Conservation (phyloP, 2,797 vertebrate genomes). For the Sciaenops ocellatus region DNA sequence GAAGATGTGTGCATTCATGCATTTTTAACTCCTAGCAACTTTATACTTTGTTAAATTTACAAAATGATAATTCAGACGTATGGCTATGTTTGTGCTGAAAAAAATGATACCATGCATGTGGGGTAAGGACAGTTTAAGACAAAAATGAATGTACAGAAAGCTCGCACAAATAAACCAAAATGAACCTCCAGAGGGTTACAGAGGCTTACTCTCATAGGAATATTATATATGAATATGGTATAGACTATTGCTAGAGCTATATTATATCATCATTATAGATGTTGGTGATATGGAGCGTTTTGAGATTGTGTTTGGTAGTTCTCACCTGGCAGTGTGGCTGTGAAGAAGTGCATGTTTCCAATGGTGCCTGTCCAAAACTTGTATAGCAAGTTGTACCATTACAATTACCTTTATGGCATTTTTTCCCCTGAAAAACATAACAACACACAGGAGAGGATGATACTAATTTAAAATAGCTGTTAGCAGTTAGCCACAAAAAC, state of each 20-base stretch:
- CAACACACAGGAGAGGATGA: not conserved
- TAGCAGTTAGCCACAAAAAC: not conserved
- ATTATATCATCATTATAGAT: not conserved
- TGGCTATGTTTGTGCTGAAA: not conserved
- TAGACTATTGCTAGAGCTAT: not conserved
- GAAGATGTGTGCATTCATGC: too few relatives aligned
- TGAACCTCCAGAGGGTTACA: not conserved
- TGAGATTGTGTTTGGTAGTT: not conserved
- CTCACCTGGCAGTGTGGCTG: conserved; percentile 86
- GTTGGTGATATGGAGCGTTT: too few relatives aligned
- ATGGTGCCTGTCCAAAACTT: conserved; percentile 36
- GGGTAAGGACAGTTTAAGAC: not conserved
- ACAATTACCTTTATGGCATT: conserved; percentile 82
- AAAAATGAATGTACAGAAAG: not conserved
- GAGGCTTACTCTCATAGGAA: not conserved
- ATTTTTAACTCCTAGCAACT: too few relatives aligned
- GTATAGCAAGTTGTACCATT: conserved; percentile 79
- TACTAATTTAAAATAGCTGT: not conserved
- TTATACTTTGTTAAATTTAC: not conserved
- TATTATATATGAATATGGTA: not conserved
- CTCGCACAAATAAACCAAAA: not conserved
- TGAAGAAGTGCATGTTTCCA: conserved; percentile 48
- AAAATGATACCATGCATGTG: not conserved
- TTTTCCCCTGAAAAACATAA: conserved; percentile 82
- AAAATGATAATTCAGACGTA: not conserved